phyloP scores from a whole-genome alignment of 2,888 invertebrate genomes.

The Lampropteryx suffumata region DNA sequence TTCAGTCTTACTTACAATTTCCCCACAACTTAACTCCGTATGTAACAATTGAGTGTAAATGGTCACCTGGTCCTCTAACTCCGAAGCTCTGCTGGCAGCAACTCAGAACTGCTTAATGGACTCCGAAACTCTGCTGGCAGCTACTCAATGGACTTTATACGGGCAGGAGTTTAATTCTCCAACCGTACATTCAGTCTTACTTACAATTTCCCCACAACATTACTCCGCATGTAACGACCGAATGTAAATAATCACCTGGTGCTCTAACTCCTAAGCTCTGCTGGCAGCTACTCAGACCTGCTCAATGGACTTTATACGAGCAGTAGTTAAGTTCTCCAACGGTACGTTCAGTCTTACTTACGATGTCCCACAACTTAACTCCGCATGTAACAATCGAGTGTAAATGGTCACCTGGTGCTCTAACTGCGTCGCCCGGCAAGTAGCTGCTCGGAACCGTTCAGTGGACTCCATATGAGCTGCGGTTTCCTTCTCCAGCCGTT shows the following conservation, averaged over 20 bases:
- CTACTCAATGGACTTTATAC: too few species aligned
- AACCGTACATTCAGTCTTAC: slow-evolving; percentile 91
- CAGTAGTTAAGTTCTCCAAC: not conserved
- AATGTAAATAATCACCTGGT: not conserved
- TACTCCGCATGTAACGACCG: not conserved
- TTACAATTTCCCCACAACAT: not conserved
- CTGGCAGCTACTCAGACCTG: not conserved
- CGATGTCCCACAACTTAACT: slow-evolving; percentile 1
- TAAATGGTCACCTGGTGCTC: slow-evolving; percentile 74
- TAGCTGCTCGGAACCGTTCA: slow-evolving; percentile 85
- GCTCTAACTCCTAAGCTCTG: not conserved
- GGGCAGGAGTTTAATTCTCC: slow-evolving; percentile 94
- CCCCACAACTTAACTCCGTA: slow-evolving; percentile 6
- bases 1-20: not conserved
- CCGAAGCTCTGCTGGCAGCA: slow-evolving; percentile 81
- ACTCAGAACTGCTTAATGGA: slow-evolving; percentile 88
- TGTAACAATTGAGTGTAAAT: not conserved
- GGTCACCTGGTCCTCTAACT: slow-evolving; percentile 82
- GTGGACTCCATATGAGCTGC: slow-evolving; percentile 93
- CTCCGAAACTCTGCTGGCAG: too few species aligned
- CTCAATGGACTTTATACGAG: not conserved
- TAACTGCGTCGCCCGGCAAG: slow-evolving; percentile 83
- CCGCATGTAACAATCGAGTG: not conserved
- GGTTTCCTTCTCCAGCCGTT: slow-evolving; percentile 94
- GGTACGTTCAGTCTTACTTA: slow-evolving; percentile 10